Evolutionary conservation across 2,888 invertebrate species (phyloP).

Genomic region (Pachymerium ferrugineum): DNA sequence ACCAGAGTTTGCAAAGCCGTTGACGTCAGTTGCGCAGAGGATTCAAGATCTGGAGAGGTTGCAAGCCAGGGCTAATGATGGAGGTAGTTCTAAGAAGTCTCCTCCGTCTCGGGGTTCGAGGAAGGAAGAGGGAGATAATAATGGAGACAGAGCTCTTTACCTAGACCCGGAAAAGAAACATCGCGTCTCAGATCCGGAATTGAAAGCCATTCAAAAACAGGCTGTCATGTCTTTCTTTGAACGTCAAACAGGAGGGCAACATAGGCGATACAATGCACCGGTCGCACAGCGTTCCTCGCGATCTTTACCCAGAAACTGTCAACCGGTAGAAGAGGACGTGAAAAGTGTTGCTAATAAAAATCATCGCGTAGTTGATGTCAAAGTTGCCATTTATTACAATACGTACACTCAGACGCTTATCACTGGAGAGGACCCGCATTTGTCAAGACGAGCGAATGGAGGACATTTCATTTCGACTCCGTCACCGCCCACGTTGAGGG

Average conservation of each 20-base stretch:
- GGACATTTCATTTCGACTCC: not conserved
- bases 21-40: constrained; percentile 59
- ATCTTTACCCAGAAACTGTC: constrained; percentile 35
- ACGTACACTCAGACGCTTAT: constrained; percentile 29
- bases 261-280: not conserved
- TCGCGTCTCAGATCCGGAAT: constrained; percentile 61
- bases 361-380: constrained; percentile 19
- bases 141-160: constrained; percentile 46
- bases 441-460: not conserved
- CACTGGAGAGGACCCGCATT: not conserved
- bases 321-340: not conserved
- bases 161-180: constrained; percentile 68
- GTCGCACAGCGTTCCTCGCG: constrained; percentile 29
- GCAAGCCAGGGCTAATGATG: constrained; percentile 44
- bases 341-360: not conserved
- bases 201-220: constrained; percentile 76
- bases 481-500: not conserved
- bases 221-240: constrained; percentile 75
- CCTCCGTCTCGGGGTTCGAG: constrained; percentile 12
- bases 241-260: constrained; percentile 52
- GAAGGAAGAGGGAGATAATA: not conserved
- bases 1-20: constrained; percentile 46
- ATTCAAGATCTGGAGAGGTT: constrained; percentile 59
- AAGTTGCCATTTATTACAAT: constrained; percentile 29
- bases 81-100: constrained; percentile 45